Conservation (phyloP, 2,888 invertebrate species). For the Notodonta ziczac region DNA sequence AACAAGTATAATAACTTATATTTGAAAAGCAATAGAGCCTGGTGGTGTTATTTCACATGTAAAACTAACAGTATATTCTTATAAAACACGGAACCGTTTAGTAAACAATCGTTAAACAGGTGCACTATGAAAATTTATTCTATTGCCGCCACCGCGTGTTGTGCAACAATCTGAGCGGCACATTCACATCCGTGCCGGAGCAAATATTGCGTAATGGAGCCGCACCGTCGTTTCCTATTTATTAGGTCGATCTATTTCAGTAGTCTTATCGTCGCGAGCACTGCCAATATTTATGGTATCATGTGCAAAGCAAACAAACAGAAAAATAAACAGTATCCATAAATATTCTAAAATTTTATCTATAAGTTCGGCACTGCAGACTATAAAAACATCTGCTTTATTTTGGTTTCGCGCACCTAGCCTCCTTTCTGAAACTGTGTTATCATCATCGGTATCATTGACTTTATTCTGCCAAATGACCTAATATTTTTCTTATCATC, state of each 20-base stretch:
- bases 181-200: conserved; percentile 59
- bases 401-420: not conserved
- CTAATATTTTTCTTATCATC: too few species aligned
- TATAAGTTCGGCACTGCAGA: not conserved
- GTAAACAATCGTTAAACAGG: conserved; percentile 32
- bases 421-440: too few species aligned
- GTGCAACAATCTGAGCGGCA: conserved; percentile 55
- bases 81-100: conserved; percentile 27
- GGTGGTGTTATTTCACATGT: too few species aligned
- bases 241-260: conserved; percentile 77
- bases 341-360: conserved; percentile 3
- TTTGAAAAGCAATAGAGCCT: too few species aligned
- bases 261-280: conserved; percentile 55
- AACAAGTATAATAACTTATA: too few species aligned
- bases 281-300: conserved; percentile 63
- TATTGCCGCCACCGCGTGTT: conserved; percentile 49
- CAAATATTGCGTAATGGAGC: conserved; percentile 62
- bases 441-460: too few species aligned
- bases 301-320: conserved; percentile 39
- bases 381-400: not conserved
- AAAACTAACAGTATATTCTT: conserved; percentile 11
- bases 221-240: conserved; percentile 65
- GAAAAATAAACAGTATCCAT: not conserved
- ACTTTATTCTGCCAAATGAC: too few species aligned
- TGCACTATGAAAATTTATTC: conserved; percentile 40